phyloP scores from a whole-genome alignment of 1,140 invertebrate genomes.

The Drosophila arawakana region DNA sequence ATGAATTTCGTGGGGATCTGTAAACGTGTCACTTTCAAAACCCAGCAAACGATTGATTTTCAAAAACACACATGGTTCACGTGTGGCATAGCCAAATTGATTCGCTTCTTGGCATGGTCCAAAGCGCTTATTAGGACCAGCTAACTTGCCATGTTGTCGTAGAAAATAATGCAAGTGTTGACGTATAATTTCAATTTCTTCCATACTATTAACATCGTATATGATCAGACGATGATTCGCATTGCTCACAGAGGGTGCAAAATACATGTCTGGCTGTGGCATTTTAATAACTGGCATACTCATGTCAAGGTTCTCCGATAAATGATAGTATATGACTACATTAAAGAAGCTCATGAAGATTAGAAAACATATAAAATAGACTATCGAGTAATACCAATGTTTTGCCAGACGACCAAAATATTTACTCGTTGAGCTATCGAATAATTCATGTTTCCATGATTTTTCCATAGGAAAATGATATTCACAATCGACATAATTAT shows the following conservation, averaged over 20 bases:
- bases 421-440: neutral
- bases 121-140: conserved; percentile 18
- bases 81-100: conserved; percentile 45
- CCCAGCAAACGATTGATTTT: conserved; percentile 65
- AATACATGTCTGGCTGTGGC: conserved; percentile 38
- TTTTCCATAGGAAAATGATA: conserved; percentile 48
- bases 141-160: conserved; percentile 9
- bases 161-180: neutral
- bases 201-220: conserved; percentile 26
- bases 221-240: neutral
- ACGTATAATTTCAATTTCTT: conserved; percentile 15
- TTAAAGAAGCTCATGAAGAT: conserved; percentile 22
- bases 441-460: conserved; percentile 21
- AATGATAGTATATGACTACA: conserved; percentile 16
- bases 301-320: neutral
- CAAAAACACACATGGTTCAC: conserved; percentile 55
- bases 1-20: conserved; percentile 12
- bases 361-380: conserved; percentile 13
- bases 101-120: conserved; percentile 35
- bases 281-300: neutral
- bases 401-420: neutral
- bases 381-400: conserved; percentile 15
- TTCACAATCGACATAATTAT: conserved; percentile 36
- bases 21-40: conserved; percentile 44
- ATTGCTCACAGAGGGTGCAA: conserved; percentile 26